These are phyloP conservation scores for Saccopteryx bilineata DNA, from an alignment of 2,113 vertebrate species.

Conservation along the genomic window DNA sequence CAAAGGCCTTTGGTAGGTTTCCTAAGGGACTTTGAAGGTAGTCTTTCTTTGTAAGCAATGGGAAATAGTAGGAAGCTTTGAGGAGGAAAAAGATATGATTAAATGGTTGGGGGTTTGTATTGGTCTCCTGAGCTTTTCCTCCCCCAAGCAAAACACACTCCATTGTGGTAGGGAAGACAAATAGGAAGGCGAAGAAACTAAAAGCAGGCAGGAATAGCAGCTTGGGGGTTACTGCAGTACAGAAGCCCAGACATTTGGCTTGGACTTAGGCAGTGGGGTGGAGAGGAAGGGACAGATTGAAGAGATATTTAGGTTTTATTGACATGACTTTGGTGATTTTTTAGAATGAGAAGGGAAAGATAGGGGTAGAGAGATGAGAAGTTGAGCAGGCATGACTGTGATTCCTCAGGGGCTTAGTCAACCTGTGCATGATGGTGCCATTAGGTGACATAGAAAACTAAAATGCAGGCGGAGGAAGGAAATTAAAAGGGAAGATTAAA, in stretches of 20 bases:
- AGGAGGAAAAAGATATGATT: neutral
- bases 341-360: slow-evolving; percentile 51
- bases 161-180: neutral
- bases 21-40: neutral
- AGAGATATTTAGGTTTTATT: neutral
- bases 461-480: neutral
- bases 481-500: slow-evolving; percentile 42
- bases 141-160: neutral
- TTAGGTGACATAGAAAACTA: slow-evolving; percentile 24
- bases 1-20: neutral
- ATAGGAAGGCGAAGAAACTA: neutral
- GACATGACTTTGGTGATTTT: slow-evolving; percentile 35
- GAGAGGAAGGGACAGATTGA: neutral
- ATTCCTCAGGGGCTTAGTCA: neutral
- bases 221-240: neutral
- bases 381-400: neutral
- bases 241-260: slow-evolving; percentile 20
- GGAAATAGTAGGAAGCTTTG: neutral
- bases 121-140: neutral
- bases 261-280: neutral
- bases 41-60: slow-evolving; percentile 2
- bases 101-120: slow-evolving; percentile 14
- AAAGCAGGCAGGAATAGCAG: neutral
- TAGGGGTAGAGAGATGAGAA: neutral
- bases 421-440: neutral